Conservation (phyloP, 2,113 vertebrate species). For the Centropristis striata region DNA sequence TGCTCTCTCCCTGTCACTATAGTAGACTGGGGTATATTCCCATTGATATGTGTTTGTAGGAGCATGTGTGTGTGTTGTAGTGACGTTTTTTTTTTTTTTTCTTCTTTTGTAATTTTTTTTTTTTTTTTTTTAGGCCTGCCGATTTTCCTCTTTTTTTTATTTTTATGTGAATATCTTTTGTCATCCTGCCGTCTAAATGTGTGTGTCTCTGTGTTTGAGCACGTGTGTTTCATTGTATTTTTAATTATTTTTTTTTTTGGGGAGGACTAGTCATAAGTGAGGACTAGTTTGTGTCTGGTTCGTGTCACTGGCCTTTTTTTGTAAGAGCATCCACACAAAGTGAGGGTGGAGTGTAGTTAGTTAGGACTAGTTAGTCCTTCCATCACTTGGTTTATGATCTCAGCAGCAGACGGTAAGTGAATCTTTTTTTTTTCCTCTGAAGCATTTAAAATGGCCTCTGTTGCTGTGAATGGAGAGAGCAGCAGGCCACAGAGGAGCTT, state of each 20-base stretch:
- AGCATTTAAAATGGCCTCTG: constrained; percentile 55
- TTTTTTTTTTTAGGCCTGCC: constrained; percentile 16
- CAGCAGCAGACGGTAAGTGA: constrained; percentile 75
- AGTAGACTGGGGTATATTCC: constrained; percentile 68
- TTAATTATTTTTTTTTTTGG: neutral
- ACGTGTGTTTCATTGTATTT: neutral
- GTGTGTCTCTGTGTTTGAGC: neutral
- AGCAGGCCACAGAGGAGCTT: constrained; percentile 26
- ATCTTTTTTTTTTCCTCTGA: constrained; percentile 39
- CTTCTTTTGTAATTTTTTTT: neutral
- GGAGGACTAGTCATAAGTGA: constrained; percentile 3
- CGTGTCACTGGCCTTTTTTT: constrained; percentile 8
- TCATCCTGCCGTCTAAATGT: neutral
- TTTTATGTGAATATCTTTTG: constrained; percentile 27
- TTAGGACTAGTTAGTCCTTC: constrained; percentile 22
- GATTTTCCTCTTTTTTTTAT: constrained; percentile 24
- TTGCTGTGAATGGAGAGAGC: constrained; percentile 42
- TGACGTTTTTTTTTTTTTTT: neutral
- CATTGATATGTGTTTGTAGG: constrained; percentile 67
- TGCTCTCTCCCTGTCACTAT: constrained; percentile 52
- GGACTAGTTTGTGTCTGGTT: constrained; percentile 10
- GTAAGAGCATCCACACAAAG: constrained; percentile 18
- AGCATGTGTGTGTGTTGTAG: constrained; percentile 33
- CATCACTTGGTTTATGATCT: constrained; percentile 37
- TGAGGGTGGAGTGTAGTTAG: constrained; percentile 9